These are phyloP conservation scores for Pseudomyrmex cubaensis DNA, from an alignment of 1,140 invertebrate genomes.

Conservation along the genomic window DNA sequence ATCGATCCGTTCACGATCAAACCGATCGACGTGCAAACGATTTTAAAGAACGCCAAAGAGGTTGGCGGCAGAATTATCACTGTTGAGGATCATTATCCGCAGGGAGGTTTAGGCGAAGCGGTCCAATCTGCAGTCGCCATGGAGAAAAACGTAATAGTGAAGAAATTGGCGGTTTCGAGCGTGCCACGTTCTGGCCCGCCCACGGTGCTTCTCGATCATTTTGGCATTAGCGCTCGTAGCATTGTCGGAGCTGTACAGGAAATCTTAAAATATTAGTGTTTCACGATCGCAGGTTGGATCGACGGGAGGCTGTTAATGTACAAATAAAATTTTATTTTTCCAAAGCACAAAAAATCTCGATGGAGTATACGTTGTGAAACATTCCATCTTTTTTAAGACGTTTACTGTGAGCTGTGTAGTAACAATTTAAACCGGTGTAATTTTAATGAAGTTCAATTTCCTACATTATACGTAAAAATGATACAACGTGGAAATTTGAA, in stretches of 20 bases:
- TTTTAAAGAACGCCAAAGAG: conserved; percentile 92
- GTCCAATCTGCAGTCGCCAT: conserved; percentile 93
- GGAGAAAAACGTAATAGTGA: conserved; percentile 91
- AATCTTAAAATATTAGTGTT: conserved; percentile 86
- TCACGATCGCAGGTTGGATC: background rate
- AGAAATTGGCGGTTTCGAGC: conserved; percentile 93
- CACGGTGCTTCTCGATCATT: conserved; percentile 93
- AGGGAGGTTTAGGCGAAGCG: conserved; percentile 98
- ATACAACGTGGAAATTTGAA: background rate
- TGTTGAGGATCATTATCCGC: conserved; percentile 98
- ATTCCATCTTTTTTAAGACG: conserved; percentile 26
- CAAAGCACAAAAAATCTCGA: conserved; percentile 31
- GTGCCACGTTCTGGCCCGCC: conserved; percentile 97
- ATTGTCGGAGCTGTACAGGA: conserved; percentile 91
- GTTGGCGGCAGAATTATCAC: conserved; percentile 94
- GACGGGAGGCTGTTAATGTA: conserved; percentile 18
- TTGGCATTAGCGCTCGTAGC: conserved; percentile 93
- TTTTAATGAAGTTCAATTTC: conserved; percentile 9
- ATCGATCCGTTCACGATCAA: conserved; percentile 98
- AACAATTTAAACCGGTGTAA: conserved; percentile 10
- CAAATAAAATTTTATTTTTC: conserved; percentile 59
- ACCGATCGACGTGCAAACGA: conserved; percentile 93
- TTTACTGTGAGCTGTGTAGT: background rate
- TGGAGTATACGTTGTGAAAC: conserved; percentile 17
- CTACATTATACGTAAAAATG: too few relatives aligned